Conservation (phyloP, 2,888 invertebrate genomes). For the Aricia artaxerxes region DNA sequence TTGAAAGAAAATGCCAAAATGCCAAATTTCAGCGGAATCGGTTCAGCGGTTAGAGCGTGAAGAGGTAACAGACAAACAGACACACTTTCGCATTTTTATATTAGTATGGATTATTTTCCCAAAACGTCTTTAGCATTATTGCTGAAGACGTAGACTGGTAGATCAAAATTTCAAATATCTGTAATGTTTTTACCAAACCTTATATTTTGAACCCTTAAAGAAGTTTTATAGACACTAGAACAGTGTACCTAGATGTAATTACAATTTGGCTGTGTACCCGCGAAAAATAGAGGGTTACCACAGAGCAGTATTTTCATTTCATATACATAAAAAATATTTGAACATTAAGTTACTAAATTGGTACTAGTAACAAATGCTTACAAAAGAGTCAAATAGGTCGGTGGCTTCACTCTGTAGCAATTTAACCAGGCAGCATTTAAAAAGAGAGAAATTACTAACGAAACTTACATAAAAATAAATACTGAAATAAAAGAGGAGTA, state of each 20-base stretch:
- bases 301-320: background rate
- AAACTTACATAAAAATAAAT: too few relatives aligned
- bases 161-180: background rate
- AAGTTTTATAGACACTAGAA: background rate
- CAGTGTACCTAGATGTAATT: background rate
- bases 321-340: background rate
- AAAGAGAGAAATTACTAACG: too few relatives aligned
- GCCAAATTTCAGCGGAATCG: background rate
- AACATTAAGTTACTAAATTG: too few relatives aligned
- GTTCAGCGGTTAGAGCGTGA: background rate
- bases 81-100: background rate
- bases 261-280: background rate
- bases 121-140: too few relatives aligned
- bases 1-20: too few relatives aligned
- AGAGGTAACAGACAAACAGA: too few relatives aligned
- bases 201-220: background rate
- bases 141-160: background rate
- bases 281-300: background rate
- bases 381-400: too few relatives aligned
- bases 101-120: background rate
- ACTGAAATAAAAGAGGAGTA: too few relatives aligned
- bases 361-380: too few relatives aligned
- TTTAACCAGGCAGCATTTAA: too few relatives aligned
- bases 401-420: too few relatives aligned
- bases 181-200: background rate